Evolutionary conservation across 2,797 vertebrate genomes (phyloP), one percentile per base, ranked within the genome.

Genomic region (Chromis chromis): DNA sequence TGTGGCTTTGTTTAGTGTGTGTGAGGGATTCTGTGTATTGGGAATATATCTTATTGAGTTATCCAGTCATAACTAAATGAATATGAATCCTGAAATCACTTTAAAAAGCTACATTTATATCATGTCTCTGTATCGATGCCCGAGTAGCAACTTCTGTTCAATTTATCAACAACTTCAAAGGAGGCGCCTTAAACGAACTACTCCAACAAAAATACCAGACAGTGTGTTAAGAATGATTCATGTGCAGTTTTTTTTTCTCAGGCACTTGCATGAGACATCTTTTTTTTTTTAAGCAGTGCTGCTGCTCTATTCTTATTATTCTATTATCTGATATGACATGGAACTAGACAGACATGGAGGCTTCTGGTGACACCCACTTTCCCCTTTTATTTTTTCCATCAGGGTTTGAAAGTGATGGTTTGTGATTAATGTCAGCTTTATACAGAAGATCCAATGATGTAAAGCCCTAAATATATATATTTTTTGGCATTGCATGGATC

Each of bases 341-440:
- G 21, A 19, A n/a, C 4, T 8, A 22, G 11, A 69, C 16, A 21
- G 42, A 31, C 8, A 2, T 31, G 63, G 27, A 27, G 13, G n/a
- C 28, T 36, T 70, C 74, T 64, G 42, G 53, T 63, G 19, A 49
- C 6, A 5, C 48, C 44, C 4, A 8, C 11, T 27, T 53, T 60
- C 11, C n/a, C 4, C 19, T 42, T 61, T 63, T 42, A 22, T 46
- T 54, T 31, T 56, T 33, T 4, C 17, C 24, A 40, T 53, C 14
- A 25, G 10, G 17, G 33, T 33, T 76, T 40, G 48, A 17, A 64
- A 81, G 22, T 27, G 21, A 24, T 48, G 9, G 9, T 62, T 66
- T 65, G 22, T 48, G 25, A 65, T 36, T 66, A 28, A 67, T 63
- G 4, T 5, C 22, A 49, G 50, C 21, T 78, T 76, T 40, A 7